phyloP scores from a whole-genome alignment of 2,888 invertebrate species.

The Pimpla rufipes region DNA sequence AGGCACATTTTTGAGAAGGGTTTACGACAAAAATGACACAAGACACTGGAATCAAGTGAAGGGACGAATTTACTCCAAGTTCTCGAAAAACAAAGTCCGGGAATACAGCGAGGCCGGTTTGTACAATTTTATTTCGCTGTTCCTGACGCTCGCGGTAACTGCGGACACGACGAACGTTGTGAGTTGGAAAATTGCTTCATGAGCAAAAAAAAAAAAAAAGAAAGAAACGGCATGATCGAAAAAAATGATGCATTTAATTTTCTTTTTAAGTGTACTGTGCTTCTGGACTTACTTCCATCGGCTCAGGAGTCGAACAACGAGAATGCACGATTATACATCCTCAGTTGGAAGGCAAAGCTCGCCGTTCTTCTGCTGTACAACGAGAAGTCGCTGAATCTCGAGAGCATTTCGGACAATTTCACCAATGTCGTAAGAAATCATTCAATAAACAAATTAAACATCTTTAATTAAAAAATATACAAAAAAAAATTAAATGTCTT shows the following conservation, averaged over 20 bases:
- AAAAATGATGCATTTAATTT: not conserved
- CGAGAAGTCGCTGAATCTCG: constrained; percentile 75
- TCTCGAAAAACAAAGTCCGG: constrained; percentile 87
- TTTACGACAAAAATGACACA: constrained; percentile 76
- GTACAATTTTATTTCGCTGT: constrained; percentile 86
- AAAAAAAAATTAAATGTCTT: no score
- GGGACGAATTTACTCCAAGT: constrained; percentile 88
- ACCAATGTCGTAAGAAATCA: constrained; percentile 73
- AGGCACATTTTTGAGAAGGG: constrained; percentile 82
- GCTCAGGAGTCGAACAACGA: constrained; percentile 74
- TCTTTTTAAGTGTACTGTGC: constrained; percentile 76
- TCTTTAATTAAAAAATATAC: no score
- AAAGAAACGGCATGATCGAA: not conserved
- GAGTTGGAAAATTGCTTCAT: constrained; percentile 68
- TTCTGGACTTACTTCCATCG: constrained; percentile 80
- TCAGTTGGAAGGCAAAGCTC: constrained; percentile 82
- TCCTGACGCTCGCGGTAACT: constrained; percentile 85
- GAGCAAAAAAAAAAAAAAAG: not conserved
- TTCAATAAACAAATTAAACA: no score
- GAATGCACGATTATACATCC: constrained; percentile 72
- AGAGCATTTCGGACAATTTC: constrained; percentile 72
- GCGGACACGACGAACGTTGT: constrained; percentile 85
- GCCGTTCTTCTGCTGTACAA: constrained; percentile 79
- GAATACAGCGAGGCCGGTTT: constrained; percentile 87
- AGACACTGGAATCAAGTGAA: constrained; percentile 86